These are phyloP conservation scores for Melanostoma scalare DNA, from an alignment of 2,888 invertebrate genomes.

Conservation along the genomic window DNA sequence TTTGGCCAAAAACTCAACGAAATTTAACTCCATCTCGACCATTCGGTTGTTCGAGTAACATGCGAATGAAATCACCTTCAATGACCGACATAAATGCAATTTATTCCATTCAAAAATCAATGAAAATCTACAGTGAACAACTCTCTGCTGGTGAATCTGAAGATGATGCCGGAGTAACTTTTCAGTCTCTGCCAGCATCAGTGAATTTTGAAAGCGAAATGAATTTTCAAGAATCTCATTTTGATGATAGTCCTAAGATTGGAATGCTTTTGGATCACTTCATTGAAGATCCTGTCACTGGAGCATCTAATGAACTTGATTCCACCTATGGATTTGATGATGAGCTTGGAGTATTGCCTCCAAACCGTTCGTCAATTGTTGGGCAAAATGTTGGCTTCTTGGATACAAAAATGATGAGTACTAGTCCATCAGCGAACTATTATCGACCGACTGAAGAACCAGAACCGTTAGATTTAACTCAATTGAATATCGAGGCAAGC, in stretches of 20 bases:
- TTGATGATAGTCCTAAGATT: constrained; percentile 68
- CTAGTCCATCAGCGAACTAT: constrained; percentile 87
- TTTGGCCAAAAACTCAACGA: constrained; percentile 84
- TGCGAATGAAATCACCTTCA: constrained; percentile 78
- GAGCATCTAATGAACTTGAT: constrained; percentile 21
- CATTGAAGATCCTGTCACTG: constrained; percentile 8
- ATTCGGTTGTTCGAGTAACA: constrained; percentile 78
- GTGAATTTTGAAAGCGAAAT: constrained; percentile 73
- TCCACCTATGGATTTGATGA: constrained; percentile 56
- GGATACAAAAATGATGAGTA: constrained; percentile 83
- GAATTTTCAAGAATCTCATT: constrained; percentile 76
- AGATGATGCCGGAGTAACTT: constrained; percentile 70
- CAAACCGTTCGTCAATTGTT: constrained; percentile 74
- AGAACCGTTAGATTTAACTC: constrained; percentile 93
- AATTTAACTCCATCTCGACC: constrained; percentile 73
- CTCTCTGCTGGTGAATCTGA: constrained; percentile 72
- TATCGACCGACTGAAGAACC: constrained; percentile 91
- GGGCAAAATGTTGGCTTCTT: constrained; percentile 81
- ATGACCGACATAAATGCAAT: constrained; percentile 80
- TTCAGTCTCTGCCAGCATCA: constrained; percentile 78
- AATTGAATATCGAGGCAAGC: constrained; percentile 93
- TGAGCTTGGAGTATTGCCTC: constrained; percentile 73
- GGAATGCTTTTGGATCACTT: constrained; percentile 13
- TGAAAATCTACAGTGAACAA: constrained; percentile 80
- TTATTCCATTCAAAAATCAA: constrained; percentile 79